Evolutionary conservation across 2,888 invertebrate species (phyloP).

Genomic region (Cantharis lateralis): DNA sequence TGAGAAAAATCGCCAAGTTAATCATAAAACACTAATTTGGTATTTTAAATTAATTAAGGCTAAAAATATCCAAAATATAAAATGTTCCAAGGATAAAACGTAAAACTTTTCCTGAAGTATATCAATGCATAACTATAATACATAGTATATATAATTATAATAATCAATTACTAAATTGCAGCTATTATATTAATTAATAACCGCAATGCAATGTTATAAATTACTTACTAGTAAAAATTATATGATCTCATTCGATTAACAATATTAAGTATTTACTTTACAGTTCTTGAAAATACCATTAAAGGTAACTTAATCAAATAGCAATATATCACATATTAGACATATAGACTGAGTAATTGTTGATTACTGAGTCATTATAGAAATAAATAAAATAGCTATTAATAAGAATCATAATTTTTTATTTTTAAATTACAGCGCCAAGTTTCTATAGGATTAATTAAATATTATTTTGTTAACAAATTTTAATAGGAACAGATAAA

Average conservation of each 20-base stretch:
- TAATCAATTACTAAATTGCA: neutral
- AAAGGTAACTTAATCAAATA: neutral
- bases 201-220: neutral
- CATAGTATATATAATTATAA: neutral
- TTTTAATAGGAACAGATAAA: neutral
- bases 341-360: neutral
- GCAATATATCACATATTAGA: neutral
- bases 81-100: no score
- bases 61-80: neutral
- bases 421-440: neutral
- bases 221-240: neutral
- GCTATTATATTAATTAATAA: neutral
- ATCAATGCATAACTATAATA: no score
- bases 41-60: neutral
- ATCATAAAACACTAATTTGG: neutral
- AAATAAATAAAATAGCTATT: neutral
- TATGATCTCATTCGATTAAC: neutral
- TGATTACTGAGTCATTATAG: neutral
- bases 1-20: conserved; percentile 7
- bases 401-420: neutral
- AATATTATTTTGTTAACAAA: neutral
- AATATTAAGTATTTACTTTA: neutral
- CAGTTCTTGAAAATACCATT: neutral
- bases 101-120: no score
- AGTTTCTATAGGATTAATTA: neutral